A percentile compares a stretch with the other conserved stretches of the same genome.
phyloP scores from a whole-genome alignment of 2,888 invertebrate species.

The Clivina fossor region DNA sequence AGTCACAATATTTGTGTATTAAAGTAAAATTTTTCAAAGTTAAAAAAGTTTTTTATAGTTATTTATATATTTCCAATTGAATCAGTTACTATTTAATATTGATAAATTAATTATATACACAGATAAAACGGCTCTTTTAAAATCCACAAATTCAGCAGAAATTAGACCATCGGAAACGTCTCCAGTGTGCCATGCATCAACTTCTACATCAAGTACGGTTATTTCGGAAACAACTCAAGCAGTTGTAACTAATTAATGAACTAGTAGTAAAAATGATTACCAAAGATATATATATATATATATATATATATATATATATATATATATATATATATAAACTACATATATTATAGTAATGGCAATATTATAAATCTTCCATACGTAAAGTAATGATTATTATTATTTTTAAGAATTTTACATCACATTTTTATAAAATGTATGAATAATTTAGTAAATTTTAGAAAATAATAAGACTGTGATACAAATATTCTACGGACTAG shows the following conservation, averaged over 20 bases:
- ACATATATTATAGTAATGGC: neutral
- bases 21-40: too few species aligned
- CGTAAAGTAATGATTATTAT: too few species aligned
- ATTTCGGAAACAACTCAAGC: constrained; percentile 15
- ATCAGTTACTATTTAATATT: constrained; percentile 1
- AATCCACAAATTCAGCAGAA: constrained; percentile 1
- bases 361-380: neutral
- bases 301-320: neutral
- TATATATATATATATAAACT: neutral
- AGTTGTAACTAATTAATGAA: constrained; percentile 13
- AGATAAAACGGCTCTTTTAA: constrained; percentile 27
- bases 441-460: too few species aligned
- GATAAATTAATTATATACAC: neutral
- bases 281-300: neutral
- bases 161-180: constrained; percentile 1
- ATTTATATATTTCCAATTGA: neutral
- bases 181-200: constrained; percentile 13
- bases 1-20: too few species aligned
- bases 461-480: too few species aligned
- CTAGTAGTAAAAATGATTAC: neutral
- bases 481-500: too few species aligned
- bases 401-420: too few species aligned
- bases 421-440: too few species aligned
- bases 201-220: constrained; percentile 8
- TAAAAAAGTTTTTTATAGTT: neutral